These are phyloP conservation scores for Etheostoma cragini DNA, from an alignment of 2,113 vertebrate species.

Conservation along the genomic window DNA sequence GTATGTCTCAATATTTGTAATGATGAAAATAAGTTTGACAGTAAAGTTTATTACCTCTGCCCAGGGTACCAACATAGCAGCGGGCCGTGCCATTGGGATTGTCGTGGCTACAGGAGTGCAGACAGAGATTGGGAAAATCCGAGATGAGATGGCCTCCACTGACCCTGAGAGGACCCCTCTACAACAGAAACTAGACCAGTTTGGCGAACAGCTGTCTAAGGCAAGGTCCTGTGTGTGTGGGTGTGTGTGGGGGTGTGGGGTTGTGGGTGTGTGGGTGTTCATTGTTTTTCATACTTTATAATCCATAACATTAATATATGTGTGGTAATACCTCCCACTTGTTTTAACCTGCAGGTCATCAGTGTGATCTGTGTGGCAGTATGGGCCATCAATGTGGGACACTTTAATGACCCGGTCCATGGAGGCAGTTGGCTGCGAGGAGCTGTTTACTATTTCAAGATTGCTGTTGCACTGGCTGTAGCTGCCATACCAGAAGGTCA, in stretches of 20 bases:
- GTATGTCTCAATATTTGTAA: not conserved
- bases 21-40: not conserved
- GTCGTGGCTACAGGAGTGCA: conserved; percentile 84
- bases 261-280: no score
- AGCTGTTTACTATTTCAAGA: conserved; percentile 96
- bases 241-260: not conserved
- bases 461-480: conserved; percentile 92
- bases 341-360: conserved; percentile 85
- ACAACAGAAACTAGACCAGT: conserved; percentile 86
- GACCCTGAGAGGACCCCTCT: conserved; percentile 84
- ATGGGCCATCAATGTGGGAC: conserved; percentile 96
- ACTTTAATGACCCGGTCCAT: conserved; percentile 93
- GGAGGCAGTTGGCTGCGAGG: conserved; percentile 94
- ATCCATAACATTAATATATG: not conserved
- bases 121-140: conserved; percentile 86
- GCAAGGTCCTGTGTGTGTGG: conserved; percentile 19
- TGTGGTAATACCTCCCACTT: not conserved
- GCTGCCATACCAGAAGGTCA: conserved; percentile 93
- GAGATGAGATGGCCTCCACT: conserved; percentile 86
- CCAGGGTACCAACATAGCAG: conserved; percentile 86
- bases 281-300: not conserved
- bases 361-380: conserved; percentile 95
- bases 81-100: conserved; percentile 83
- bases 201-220: conserved; percentile 87
- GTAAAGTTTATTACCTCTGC: conserved; percentile 1